Evolutionary conservation across 1,140 invertebrate genomes (phyloP).

Genomic region (Brachionus asplanchnoidis): DNA sequence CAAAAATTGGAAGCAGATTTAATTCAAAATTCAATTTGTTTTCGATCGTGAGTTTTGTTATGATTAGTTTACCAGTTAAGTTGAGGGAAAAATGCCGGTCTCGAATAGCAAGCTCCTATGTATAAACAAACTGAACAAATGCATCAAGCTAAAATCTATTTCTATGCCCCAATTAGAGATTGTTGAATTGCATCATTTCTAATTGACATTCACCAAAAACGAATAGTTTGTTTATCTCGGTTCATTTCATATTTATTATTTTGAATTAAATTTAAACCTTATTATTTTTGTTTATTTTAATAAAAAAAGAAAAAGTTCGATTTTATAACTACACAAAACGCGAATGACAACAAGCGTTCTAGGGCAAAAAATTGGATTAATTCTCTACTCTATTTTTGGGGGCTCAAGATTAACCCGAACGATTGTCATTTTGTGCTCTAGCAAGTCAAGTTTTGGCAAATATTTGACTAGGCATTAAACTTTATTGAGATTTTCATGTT

Average conservation of each 20-base stretch:
- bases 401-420: constrained; percentile 6
- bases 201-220: constrained; percentile 9
- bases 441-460: not conserved
- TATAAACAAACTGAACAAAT: not conserved
- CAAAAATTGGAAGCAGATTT: not conserved
- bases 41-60: not conserved
- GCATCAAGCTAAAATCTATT: not conserved
- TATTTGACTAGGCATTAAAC: not conserved
- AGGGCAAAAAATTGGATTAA: constrained; percentile 21
- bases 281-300: not conserved
- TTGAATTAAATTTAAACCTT: not conserved
- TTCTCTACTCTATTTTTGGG: not conserved
- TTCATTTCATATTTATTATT: not conserved
- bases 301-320: not conserved
- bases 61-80: constrained; percentile 1
- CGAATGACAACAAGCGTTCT: not conserved
- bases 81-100: not conserved
- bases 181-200: constrained; percentile 2
- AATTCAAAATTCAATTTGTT: constrained; percentile 5
- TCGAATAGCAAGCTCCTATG: not conserved
- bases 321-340: not conserved
- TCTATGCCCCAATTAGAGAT: not conserved
- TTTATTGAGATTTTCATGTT: not conserved
- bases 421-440: not conserved
- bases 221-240: not conserved